Evolutionary conservation across 2,113 vertebrate species (phyloP).

Genomic region (Ceyx margarethae): DNA sequence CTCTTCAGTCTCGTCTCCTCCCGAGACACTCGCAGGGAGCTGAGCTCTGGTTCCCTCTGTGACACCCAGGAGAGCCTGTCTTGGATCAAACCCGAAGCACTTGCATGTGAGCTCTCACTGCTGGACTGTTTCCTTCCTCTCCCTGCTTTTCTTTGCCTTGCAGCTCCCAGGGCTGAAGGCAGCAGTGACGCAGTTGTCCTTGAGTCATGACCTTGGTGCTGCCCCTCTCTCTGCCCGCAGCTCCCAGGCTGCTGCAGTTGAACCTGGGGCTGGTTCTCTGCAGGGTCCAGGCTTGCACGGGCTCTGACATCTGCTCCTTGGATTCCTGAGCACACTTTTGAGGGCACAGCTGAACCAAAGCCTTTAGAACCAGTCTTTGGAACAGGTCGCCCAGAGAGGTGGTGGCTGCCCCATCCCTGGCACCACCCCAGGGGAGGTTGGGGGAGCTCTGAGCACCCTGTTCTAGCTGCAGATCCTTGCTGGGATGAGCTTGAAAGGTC

Average conservation of each 20-base stretch:
- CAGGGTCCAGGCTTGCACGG: neutral
- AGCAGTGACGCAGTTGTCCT: neutral
- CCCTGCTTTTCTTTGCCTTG: neutral
- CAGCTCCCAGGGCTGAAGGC: neutral
- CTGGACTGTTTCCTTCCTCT: accelerated
- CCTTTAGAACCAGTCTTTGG: neutral
- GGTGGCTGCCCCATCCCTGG: neutral
- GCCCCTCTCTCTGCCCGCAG: neutral
- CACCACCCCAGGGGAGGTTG: neutral
- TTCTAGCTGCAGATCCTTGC: neutral
- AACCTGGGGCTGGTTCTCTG: neutral
- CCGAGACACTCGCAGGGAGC: neutral
- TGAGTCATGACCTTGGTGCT: constrained; percentile 13
- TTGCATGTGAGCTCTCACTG: accelerated
- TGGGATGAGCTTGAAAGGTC: neutral
- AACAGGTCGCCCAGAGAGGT: neutral
- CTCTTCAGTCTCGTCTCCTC: neutral
- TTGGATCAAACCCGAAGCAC: neutral
- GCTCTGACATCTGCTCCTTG: neutral
- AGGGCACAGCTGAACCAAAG: neutral
- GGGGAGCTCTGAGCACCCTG: neutral
- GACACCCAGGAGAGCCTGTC: accelerated
- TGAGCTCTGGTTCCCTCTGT: accelerated
- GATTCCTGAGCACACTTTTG: neutral
- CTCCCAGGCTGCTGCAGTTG: neutral